These are phyloP conservation scores for Dermolepida albohirtum DNA, from an alignment of 2,888 invertebrate species.

Conservation along the genomic window DNA sequence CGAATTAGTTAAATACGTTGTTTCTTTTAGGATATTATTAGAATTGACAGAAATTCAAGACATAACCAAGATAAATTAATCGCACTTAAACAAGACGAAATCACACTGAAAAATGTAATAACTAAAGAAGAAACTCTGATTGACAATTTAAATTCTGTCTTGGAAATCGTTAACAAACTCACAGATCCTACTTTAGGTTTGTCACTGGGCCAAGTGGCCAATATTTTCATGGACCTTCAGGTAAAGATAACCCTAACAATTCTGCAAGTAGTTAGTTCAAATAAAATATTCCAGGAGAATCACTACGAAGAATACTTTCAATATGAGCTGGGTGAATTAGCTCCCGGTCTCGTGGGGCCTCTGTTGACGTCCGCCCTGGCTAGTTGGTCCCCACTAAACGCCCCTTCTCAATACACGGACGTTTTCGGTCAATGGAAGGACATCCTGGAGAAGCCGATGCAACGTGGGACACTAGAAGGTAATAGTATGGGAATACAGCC, in stretches of 20 bases:
- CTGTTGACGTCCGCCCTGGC: constrained; percentile 80
- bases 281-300: constrained; percentile 66
- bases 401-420: constrained; percentile 74
- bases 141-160: constrained; percentile 76
- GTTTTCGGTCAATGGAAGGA: constrained; percentile 79
- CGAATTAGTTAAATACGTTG: too few species aligned
- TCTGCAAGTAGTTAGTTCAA: background rate
- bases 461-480: constrained; percentile 64
- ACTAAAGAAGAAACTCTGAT: constrained; percentile 80
- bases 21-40: constrained; percentile 80
- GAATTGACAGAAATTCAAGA: constrained; percentile 82
- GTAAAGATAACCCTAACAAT: constrained; percentile 52
- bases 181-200: constrained; percentile 67
- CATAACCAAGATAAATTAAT: constrained; percentile 84
- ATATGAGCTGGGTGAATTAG: constrained; percentile 86
- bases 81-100: constrained; percentile 83
- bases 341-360: constrained; percentile 86
- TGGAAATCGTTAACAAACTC: constrained; percentile 75
- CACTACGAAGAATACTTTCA: constrained; percentile 83
- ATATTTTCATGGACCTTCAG: constrained; percentile 70
- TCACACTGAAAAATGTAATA: constrained; percentile 75
- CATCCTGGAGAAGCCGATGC: constrained; percentile 66
- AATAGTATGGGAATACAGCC: constrained; percentile 71
- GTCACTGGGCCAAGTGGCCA: constrained; percentile 70
- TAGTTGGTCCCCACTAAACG: constrained; percentile 83